phyloP scores from a whole-genome alignment of 2,113 vertebrate genomes.

The Forbesichthys agassizii region DNA sequence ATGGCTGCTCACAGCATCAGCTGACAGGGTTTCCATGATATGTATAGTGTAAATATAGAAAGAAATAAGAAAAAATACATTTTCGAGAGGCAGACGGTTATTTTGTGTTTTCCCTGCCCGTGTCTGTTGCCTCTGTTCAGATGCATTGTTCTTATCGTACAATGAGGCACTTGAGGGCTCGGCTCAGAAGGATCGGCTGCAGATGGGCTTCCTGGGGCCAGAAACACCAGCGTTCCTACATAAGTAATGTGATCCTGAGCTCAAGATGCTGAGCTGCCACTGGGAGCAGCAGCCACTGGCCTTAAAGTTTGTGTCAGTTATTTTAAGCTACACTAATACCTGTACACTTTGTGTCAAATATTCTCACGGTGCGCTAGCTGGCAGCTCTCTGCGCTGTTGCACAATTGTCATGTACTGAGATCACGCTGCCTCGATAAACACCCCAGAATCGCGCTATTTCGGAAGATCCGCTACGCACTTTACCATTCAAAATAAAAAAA shows the following conservation, averaged over 20 bases:
- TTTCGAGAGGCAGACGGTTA: constrained; percentile 53
- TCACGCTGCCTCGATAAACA: too few species aligned
- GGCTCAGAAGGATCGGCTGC: constrained; percentile 64
- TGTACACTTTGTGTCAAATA: too few species aligned
- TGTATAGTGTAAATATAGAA: constrained; percentile 40
- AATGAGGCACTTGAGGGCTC: constrained; percentile 54
- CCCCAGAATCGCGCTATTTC: too few species aligned
- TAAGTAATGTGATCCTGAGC: constrained; percentile 37
- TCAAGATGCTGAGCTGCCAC: constrained; percentile 16
- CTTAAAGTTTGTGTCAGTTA: not conserved
- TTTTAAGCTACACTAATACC: too few species aligned
- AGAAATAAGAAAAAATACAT: constrained; percentile 45
- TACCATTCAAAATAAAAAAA: too few species aligned
- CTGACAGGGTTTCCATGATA: constrained; percentile 67
- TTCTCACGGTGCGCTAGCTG: too few species aligned
- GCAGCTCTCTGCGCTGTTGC: too few species aligned
- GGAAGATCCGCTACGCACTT: too few species aligned
- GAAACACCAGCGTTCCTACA: constrained; percentile 36
- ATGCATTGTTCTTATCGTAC: constrained; percentile 73
- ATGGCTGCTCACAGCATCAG: constrained; percentile 49
- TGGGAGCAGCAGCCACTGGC: constrained; percentile 5
- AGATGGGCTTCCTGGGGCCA: constrained; percentile 53
- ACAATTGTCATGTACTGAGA: too few species aligned
- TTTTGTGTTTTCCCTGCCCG: constrained; percentile 55
- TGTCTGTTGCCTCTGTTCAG: constrained; percentile 58